phyloP scores from a whole-genome alignment of 2,113 vertebrate species.

The Naja naja region DNA sequence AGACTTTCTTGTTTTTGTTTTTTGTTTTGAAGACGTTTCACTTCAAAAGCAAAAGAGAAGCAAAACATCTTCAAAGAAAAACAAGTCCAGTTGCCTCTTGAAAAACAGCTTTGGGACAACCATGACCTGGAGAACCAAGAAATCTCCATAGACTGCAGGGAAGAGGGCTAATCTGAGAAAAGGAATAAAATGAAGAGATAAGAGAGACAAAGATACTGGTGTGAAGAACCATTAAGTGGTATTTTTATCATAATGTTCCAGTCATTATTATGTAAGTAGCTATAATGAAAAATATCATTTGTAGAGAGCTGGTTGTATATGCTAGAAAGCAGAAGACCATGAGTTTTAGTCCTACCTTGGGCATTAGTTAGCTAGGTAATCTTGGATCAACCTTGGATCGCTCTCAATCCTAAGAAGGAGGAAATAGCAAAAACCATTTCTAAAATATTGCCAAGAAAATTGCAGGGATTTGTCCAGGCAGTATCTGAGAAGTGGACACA shows the following conservation, averaged over 20 bases:
- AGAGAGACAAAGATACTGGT: background rate
- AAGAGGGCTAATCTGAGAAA: background rate
- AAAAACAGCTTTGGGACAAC: too few relatives aligned
- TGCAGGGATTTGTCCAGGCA: background rate
- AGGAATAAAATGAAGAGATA: background rate
- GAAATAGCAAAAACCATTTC: background rate
- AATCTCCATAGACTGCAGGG: too few relatives aligned
- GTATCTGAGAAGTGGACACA: background rate
- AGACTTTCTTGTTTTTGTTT: too few relatives aligned
- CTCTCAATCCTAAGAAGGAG: background rate
- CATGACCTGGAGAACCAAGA: too few relatives aligned
- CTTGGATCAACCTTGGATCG: background rate
- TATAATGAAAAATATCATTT: background rate
- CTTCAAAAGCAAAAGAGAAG: too few relatives aligned
- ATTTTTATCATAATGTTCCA: conserved; percentile 9
- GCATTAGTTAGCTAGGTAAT: background rate
- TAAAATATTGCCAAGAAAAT: background rate
- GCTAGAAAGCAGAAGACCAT: background rate
- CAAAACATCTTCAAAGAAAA: too few relatives aligned
- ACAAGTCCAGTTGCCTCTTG: too few relatives aligned
- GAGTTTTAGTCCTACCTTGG: background rate
- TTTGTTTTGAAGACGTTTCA: too few relatives aligned
- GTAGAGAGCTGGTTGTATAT: background rate
- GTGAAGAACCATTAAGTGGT: background rate
- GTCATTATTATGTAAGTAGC: background rate